phyloP scores from a whole-genome alignment of 2,888 invertebrate genomes.

The Hemicrepidius hirtus region DNA sequence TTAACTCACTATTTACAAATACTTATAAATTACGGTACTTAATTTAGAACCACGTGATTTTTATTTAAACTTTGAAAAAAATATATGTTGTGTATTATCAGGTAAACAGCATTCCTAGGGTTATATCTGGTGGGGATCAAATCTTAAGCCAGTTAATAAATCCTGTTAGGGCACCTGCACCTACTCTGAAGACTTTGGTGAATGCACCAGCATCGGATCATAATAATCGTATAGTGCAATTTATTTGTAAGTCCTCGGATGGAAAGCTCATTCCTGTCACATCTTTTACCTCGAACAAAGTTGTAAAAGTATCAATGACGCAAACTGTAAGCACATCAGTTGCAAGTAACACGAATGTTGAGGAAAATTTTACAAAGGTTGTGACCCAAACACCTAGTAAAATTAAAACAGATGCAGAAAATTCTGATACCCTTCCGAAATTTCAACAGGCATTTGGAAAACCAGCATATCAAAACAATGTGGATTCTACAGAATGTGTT shows the following conservation, averaged over 20 bases:
- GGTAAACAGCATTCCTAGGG: constrained; percentile 55
- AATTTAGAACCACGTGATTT: too few relatives aligned
- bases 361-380: constrained; percentile 76
- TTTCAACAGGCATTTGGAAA: constrained; percentile 88
- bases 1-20: too few relatives aligned
- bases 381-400: constrained; percentile 71
- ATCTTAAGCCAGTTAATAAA: constrained; percentile 59
- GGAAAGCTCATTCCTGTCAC: constrained; percentile 77
- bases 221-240: constrained; percentile 73
- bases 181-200: constrained; percentile 58
- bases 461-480: constrained; percentile 75
- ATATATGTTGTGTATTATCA: constrained; percentile 52
- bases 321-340: constrained; percentile 58
- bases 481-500: constrained; percentile 52
- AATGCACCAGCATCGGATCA: constrained; percentile 61
- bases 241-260: constrained; percentile 79
- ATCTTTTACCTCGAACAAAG: constrained; percentile 74
- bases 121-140: constrained; percentile 55
- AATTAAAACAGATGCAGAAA: constrained; percentile 64
- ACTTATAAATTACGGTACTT: too few relatives aligned
- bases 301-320: constrained; percentile 71
- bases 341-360: constrained; percentile 71
- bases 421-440: constrained; percentile 78
- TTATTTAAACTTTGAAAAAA: too few relatives aligned
- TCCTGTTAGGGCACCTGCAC: constrained; percentile 55